phyloP scores from a whole-genome alignment of 1,140 invertebrate species.

The Mactra quadrangularis region DNA sequence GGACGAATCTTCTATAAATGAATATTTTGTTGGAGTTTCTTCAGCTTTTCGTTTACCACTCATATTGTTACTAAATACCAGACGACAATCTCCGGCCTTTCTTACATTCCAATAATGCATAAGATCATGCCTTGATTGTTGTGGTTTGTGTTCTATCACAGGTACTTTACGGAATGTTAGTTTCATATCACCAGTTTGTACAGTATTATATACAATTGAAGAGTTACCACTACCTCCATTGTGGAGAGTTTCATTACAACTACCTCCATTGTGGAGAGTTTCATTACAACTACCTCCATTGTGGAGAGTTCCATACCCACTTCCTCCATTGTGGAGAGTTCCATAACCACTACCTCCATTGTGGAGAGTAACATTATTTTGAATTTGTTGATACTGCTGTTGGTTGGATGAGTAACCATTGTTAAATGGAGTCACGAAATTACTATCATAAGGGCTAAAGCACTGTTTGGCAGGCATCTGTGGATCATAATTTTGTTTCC shows the following conservation, averaged over 20 bases:
- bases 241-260: no score
- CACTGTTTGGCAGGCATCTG: background rate
- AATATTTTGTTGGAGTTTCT: background rate
- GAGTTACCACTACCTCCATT: no score
- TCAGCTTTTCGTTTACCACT: conserved; percentile 45
- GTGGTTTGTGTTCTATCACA: no score
- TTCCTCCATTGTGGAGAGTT: background rate
- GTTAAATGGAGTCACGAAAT: background rate
- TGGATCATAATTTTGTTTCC: no score
- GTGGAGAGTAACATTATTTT: background rate
- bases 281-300: no score
- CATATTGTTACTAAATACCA: conserved; percentile 41
- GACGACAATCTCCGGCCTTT: conserved; percentile 48
- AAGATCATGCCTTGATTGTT: conserved; percentile 26
- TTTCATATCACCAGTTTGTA: conserved; percentile 42
- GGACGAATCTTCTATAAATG: background rate
- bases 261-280: no score
- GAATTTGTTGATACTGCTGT: background rate
- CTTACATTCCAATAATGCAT: conserved; percentile 53
- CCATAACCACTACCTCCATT: background rate
- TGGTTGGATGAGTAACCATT: background rate
- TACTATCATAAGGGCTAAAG: background rate
- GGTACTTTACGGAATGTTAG: conserved; percentile 24
- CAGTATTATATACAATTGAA: conserved; percentile 26
- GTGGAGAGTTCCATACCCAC: background rate